Base-by-base conservation (phyloP, 2,797 vertebrate species). In the Melanotaenia boesemani region DNA sequence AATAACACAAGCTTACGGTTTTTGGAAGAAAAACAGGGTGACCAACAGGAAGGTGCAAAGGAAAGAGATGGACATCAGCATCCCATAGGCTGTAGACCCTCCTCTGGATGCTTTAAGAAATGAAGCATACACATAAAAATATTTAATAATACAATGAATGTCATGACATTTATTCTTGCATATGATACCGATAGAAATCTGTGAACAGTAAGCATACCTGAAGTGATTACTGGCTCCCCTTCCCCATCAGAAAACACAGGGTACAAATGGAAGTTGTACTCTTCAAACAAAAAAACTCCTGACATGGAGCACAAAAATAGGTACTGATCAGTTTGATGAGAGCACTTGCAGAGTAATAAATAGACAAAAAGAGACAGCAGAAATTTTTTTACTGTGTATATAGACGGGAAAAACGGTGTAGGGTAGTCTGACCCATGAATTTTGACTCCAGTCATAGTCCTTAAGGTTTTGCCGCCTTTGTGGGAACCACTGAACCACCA, bases 241-340 rank as follows among this genome's bases (percentile, higher is more conserved):
- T 98, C 95, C 83, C 96, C 96, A 83, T 95, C 95, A 66, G 83
- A 77, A 93, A 96, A 97, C 88, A 99, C 85, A 4, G 97, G 96
- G 69, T 94, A 96, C 84, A 99, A 86, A 86, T 90, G 93, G 87
- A 99, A 98, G 74, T 81, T 88, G 36, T 94, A 96, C 63, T 96
- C 95, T 75, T 97, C 95, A 10, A 94, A 91, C 36, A 95, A 95
- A 66, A 98, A 97, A 83, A 95, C 84, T 71, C 96, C 97, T 99
- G 90, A 56, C 82, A 86, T 3, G 0, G 83, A 0, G 37, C 5
- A 56, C 26, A 11, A 1, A 58, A 62, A 67, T 5, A 1, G 37
- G 32, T 41, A 30, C 28, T 41, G 10, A 58, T 57, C 18, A 67
- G 2, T 57, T 52, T 28, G 24, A 46, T 9, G 4, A 44, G 10